These are phyloP conservation scores for Agrochola circellaris DNA, from an alignment of 2,888 invertebrate genomes.

Conservation along the genomic window DNA sequence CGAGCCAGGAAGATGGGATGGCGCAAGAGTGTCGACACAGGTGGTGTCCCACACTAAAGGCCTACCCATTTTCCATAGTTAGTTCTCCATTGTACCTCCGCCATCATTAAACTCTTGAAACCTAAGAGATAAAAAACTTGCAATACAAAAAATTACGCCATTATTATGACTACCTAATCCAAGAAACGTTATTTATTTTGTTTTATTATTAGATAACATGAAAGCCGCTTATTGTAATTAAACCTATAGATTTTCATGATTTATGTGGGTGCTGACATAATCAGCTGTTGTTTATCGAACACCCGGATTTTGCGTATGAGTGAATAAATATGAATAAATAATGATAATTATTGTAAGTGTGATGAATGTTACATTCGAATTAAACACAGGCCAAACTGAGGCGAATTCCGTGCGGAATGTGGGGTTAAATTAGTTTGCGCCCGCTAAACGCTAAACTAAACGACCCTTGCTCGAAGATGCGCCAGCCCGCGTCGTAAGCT, in stretches of 20 bases:
- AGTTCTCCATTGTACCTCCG: neutral
- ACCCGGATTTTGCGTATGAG: constrained; percentile 19
- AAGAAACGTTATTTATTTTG: constrained; percentile 18
- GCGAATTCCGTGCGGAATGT: no score
- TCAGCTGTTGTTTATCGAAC: neutral
- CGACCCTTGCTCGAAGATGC: no score
- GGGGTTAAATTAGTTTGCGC: no score
- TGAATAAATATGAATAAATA: constrained; percentile 4
- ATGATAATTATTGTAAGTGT: no score
- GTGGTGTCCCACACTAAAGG: no score
- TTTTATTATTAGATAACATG: constrained; percentile 19
- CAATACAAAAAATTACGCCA: constrained; percentile 13
- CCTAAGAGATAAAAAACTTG: neutral
- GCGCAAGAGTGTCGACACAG: no score
- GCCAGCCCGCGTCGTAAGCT: no score
- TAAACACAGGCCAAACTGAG: no score
- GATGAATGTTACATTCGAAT: no score
- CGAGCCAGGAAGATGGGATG: no score
- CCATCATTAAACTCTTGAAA: neutral
- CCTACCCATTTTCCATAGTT: no score
- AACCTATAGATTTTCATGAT: constrained; percentile 30
- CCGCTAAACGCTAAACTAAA: no score
- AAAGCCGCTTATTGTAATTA: constrained; percentile 41
- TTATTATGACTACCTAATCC: constrained; percentile 18
- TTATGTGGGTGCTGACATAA: constrained; percentile 31